Base-by-base conservation (phyloP, 1,140 invertebrate species). In the Heliconius hermathena region DNA sequence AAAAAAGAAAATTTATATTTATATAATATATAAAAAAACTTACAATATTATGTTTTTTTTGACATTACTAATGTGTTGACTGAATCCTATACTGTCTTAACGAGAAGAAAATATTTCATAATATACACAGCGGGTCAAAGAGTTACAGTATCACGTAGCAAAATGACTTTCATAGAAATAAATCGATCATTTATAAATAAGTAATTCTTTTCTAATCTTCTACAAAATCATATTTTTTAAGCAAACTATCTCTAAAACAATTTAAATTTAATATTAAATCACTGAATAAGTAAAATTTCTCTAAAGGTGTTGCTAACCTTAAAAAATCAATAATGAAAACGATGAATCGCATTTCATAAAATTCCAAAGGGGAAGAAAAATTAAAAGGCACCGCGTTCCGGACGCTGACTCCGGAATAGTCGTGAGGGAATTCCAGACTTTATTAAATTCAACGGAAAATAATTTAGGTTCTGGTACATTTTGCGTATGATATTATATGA, bases 311-410 rank as follows among this genome's bases (percentile, higher is more conserved):
- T 20, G 54, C n/a, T 13, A 46, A 4, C n/a, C 20, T 73, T 77
- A 77, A 73, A 77, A 80, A 80, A 78, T 80, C 79, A 80, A 80
- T 80, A 76, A 66, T 11, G 60, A 76, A 76, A 41, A 73, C n/a
- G 74, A 76, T 81, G 76, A 77, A 77, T 81, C 75, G 76, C 76
- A 74, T 81, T 81, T 81, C 75, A 81, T 81, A 81, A 81, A 81
- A 81, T 81, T 74, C 79, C 73, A 73, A 80, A 80, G 78, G 33
- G 74, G 78, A 73, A 36, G 72, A 77, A 81, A 81, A 81, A 81
- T 77, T 81, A 77, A 77, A 77, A 81, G 79, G 70, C 76, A 71
- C 73, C 60, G 79, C 79, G 57, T 81, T 76, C 71, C 75, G 5
- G 72, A 74, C 74, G 79, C 71, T 41, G 74, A 71, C 57, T 57